phyloP scores from a whole-genome alignment of 2,113 vertebrate species.

The Ancistrus triradiatus region DNA sequence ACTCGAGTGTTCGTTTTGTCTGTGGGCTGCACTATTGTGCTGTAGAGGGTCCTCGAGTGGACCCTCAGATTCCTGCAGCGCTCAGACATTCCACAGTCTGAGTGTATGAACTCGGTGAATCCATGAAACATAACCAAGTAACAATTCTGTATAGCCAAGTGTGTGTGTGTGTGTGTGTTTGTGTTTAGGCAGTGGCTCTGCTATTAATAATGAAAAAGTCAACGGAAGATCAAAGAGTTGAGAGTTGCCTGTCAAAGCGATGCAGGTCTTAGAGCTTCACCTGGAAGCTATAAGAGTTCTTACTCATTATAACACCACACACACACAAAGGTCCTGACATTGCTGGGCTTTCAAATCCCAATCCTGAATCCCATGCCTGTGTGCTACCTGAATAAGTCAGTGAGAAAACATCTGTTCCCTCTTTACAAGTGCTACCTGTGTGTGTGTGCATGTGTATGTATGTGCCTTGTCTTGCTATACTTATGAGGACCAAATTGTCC shows the following conservation, averaged over 20 bases:
- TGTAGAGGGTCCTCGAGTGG: too few species aligned
- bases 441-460: background rate
- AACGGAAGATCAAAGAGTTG: constrained; percentile 51
- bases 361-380: background rate
- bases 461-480: too few species aligned
- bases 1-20: too few species aligned
- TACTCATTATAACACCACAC: constrained; percentile 49
- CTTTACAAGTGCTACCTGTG: constrained; percentile 7
- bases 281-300: constrained; percentile 52
- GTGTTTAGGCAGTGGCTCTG: constrained; percentile 27
- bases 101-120: too few species aligned
- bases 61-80: too few species aligned
- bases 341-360: background rate
- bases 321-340: constrained; percentile 17
- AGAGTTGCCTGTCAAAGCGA: constrained; percentile 44
- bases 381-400: constrained; percentile 20
- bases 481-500: too few species aligned
- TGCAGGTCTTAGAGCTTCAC: constrained; percentile 45
- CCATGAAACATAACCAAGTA: too few species aligned
- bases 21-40: too few species aligned
- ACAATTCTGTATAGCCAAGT: constrained; percentile 12
- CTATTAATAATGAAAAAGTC: constrained; percentile 47
- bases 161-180: constrained; percentile 30
- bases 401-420: too few species aligned
- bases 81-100: too few species aligned